These are phyloP conservation scores for Lydus trimaculatus DNA, from an alignment of 2,888 invertebrate species.

Conservation along the genomic window DNA sequence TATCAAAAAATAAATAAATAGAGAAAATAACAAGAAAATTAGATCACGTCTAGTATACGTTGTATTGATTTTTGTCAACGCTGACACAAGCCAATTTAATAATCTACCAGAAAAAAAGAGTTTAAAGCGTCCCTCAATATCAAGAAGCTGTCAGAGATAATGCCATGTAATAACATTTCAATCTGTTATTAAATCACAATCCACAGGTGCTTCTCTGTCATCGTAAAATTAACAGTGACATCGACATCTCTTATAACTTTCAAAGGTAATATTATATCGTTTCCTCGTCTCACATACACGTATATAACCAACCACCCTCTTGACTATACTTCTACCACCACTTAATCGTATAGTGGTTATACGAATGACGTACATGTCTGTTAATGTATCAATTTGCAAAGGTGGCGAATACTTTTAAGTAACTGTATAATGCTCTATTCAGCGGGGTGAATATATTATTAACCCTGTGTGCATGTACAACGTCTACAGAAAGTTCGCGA, in stretches of 20 bases:
- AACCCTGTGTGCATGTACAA: conserved; percentile 3
- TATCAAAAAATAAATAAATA: background rate
- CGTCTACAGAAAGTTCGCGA: background rate
- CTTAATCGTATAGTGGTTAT: background rate
- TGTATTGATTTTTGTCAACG: conserved; percentile 29
- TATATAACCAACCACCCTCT: too few relatives aligned
- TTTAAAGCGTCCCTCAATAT: conserved; percentile 38
- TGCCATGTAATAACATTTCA: conserved; percentile 44
- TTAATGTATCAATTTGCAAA: conserved; percentile 27
- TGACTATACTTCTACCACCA: background rate
- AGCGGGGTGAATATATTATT: conserved; percentile 29
- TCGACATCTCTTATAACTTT: conserved; percentile 15
- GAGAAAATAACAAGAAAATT: background rate
- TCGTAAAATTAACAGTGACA: conserved; percentile 32
- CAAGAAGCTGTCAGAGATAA: conserved; percentile 44
- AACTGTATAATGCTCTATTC: conserved; percentile 19
- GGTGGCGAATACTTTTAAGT: conserved; percentile 14
- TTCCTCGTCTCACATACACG: background rate
- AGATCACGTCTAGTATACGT: background rate
- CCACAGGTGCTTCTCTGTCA: conserved; percentile 41
- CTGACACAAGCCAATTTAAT: conserved; percentile 43
- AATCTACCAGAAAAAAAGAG: conserved; percentile 37
- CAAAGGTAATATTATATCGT: background rate
- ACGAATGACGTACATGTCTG: conserved; percentile 8
- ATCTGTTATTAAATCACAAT: conserved; percentile 47